phyloP scores from a whole-genome alignment of 2,888 invertebrate genomes.

The Drosophila mercatorum region DNA sequence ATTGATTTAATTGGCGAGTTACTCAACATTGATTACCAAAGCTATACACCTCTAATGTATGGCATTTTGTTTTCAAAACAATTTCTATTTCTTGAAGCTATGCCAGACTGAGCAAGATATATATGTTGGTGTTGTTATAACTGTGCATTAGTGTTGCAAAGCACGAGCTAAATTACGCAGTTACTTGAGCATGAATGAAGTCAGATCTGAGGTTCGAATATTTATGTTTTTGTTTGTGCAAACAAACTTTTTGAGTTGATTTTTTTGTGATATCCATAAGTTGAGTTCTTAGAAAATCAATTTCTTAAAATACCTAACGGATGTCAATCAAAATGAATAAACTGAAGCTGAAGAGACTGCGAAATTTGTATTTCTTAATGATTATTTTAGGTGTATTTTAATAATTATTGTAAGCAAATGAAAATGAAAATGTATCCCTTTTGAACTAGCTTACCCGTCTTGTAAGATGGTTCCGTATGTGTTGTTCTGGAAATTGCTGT shows the following conservation, averaged over 20 bases:
- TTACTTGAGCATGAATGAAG: not conserved
- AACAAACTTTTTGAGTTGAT: not conserved
- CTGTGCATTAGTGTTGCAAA: not conserved
- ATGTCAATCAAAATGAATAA: not conserved
- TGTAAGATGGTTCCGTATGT: slow-evolving; percentile 42
- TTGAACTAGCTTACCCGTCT: slow-evolving; percentile 38
- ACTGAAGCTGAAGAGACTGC: no score
- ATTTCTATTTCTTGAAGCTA: no score
- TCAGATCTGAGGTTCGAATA: not conserved
- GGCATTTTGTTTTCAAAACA: not conserved
- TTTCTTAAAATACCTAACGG: no score
- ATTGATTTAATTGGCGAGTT: not conserved
- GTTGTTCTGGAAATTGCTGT: slow-evolving; percentile 34
- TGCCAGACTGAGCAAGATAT: no score
- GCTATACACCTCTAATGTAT: not conserved
- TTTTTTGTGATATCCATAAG: not conserved
- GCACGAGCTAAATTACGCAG: not conserved
- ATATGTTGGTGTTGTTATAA: not conserved
- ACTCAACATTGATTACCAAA: not conserved
- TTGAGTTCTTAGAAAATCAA: not conserved
- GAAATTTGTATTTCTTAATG: no score
- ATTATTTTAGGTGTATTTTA: no score
- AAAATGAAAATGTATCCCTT: not conserved
- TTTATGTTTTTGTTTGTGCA: no score
- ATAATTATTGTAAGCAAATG: not conserved